Base-by-base conservation (phyloP, 2,113 vertebrate species). In the Chionomys nivalis region DNA sequence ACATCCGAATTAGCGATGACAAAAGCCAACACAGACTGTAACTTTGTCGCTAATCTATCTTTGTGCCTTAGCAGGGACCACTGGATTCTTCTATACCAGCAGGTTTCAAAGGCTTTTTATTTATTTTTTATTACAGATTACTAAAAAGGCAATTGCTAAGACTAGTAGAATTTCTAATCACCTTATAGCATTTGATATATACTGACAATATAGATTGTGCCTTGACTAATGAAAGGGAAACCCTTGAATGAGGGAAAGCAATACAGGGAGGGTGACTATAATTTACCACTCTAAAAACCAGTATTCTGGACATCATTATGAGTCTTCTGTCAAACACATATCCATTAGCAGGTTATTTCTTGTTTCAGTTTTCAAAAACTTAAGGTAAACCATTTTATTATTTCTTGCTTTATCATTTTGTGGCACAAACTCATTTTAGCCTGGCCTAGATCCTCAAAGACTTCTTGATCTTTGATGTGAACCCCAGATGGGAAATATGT, bases 251-350 rank as follows among this genome's bases (percentile, higher is more conserved):
- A 61, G 19, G 5, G 19, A 85, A 83, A 76, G 4, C 9, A 72
- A 3, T 5, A 55, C 6, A 33, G 1, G 2, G 13, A 68, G 9
- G 36, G 0, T 24, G n/a, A 0, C 7, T 17, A 58, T 63, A 42
- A 31, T 3, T 39, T 21, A 3, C 66, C 77, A 17, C 17, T 7
- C 24, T 33, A 49, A 52, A 17, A 12, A 42, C 0, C 21, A 3
- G 33, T 7, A 12, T 36, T 11, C 44, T 39, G 47, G 1, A 39
- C 19, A 26, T 14, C 19, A 47, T 12, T 19, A 28, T 14, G 33
- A 2, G 5, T 72, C 7, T 39, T 4, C 7, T 61, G 36, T n/a
- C 44, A 73, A 33, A 42, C 3, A 28, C 2, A 33, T 33, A 33
- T 58, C 44, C 26, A 24, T 1, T 39, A 13, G 31, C 2, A 36